These are phyloP conservation scores for Cantharis rustica DNA, from an alignment of 2,888 invertebrate species.

Conservation along the genomic window DNA sequence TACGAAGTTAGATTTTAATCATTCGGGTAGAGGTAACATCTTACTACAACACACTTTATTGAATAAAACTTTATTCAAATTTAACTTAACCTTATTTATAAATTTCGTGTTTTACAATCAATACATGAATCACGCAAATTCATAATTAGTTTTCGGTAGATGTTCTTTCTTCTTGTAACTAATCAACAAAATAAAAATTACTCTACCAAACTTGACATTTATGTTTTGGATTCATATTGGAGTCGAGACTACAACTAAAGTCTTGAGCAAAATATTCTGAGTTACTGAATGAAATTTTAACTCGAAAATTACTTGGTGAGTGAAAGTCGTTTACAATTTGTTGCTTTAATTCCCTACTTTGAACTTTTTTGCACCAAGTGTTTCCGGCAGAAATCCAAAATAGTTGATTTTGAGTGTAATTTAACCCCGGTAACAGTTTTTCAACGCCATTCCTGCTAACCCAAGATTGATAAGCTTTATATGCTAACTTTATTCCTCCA, in stretches of 20 bases:
- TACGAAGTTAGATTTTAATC: background rate
- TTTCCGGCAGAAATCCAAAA: constrained; percentile 85
- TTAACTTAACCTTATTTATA: background rate
- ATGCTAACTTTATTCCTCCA: constrained; percentile 83
- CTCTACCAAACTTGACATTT: constrained; percentile 67
- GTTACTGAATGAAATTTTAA: constrained; percentile 65
- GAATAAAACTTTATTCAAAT: background rate
- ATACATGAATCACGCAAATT: background rate
- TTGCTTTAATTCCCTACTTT: constrained; percentile 65
- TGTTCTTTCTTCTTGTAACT: background rate
- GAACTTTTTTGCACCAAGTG: constrained; percentile 83
- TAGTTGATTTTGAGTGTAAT: constrained; percentile 68
- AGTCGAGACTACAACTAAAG: constrained; percentile 62
- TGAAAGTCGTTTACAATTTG: constrained; percentile 75
- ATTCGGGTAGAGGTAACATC: background rate
- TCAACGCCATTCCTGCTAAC: constrained; percentile 63
- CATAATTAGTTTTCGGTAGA: background rate
- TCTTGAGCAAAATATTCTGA: constrained; percentile 64
- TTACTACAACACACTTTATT: background rate
- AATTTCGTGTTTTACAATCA: background rate
- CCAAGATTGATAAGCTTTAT: constrained; percentile 80
- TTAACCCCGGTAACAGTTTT: constrained; percentile 68
- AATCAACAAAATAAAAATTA: background rate
- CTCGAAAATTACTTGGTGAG: constrained; percentile 65
- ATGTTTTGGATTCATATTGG: constrained; percentile 61